These are phyloP conservation scores for Aurelia sp. DNA, from an alignment of 30 jellyfish, hydroid and myxozoan genomes.

Conservation along the genomic window DNA sequence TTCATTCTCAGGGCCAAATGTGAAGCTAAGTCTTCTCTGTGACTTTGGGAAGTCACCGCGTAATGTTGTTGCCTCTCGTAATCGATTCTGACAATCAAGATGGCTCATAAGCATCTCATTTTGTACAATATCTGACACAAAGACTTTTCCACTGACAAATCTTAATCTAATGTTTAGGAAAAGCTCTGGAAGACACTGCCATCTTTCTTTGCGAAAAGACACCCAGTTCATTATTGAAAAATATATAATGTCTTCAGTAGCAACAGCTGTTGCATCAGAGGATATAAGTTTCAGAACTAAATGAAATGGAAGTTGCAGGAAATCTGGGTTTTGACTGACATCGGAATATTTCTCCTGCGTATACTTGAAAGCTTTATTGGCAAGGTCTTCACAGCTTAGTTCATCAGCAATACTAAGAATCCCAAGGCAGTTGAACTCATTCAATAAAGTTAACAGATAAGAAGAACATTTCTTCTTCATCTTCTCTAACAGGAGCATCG, in stretches of 20 bases:
- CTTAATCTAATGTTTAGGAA: constrained; percentile 80
- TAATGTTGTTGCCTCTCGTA: constrained; percentile 36
- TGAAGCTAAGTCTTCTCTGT: neutral
- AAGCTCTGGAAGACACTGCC: constrained; percentile 39
- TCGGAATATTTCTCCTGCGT: constrained; percentile 72
- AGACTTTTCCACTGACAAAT: constrained; percentile 65
- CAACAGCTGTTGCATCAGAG: constrained; percentile 76
- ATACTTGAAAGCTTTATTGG: constrained; percentile 57
- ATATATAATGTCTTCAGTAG: constrained; percentile 74
- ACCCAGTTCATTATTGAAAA: constrained; percentile 77
- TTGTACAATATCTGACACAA: constrained; percentile 1
- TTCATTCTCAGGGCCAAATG: neutral
- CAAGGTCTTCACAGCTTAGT: constrained; percentile 66
- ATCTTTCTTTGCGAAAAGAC: constrained; percentile 51
- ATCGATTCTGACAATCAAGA: constrained; percentile 15
- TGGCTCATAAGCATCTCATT: constrained; percentile 3
- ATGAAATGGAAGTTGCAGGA: constrained; percentile 60
- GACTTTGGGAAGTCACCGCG: constrained; percentile 30
- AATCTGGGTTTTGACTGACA: constrained; percentile 62
- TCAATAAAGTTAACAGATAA: constrained; percentile 61
- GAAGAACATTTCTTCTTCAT: constrained; percentile 74
- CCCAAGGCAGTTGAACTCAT: constrained; percentile 75
- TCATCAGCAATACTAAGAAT: constrained; percentile 83
- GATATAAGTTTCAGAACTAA: constrained; percentile 43
- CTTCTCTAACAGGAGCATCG: constrained; percentile 76